Evolutionary conservation across 1,140 invertebrate genomes (phyloP), one percentile per base, ranked within the genome.

Genomic region (Camponotus vicinus): DNA sequence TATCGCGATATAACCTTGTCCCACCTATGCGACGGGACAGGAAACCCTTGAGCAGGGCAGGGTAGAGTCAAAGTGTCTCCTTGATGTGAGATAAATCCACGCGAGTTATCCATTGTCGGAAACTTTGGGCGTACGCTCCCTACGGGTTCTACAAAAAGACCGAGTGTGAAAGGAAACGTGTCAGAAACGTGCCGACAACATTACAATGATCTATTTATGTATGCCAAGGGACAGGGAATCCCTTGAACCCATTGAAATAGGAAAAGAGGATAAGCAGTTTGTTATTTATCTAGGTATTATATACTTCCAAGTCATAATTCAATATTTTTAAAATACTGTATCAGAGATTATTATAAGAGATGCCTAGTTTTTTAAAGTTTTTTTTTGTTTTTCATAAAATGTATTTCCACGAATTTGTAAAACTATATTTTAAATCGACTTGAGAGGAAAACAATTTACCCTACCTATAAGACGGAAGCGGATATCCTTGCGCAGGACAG

Each of bases 21-120:
- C 86, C 89, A 97, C 96, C 96, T 96, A 95, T 95, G 96, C 75
- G 93, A 94, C 61, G 97, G 97, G 88, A 96, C 96, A 66, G 97
- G 97, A 93, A 96, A 97, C 64, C 96, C 96, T 95, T 97, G 97
- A 55, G 96, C 96, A 70, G 96, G 96, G 92, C 97, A 97, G 64
- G 96, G 93, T 57, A 97, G 91, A 78, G 95, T 95, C 89, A 95
- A 92, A 82, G 94, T 86, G 40, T 92, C 90, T 86, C 89, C 89
- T 15, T 73, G 42, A 40, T 59, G 89, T 96, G 94, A 84, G 95
- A 96, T 80, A 93, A 96, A 97, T 89, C 96, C 95, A 93, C 96
- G 95, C 86, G 95, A 95, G 92, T 96, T 97, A 93, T 97, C 97
- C 94, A 96, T 94, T 70, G 96, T 96, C 45, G 97, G 96, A 93